Evolutionary conservation across 2,888 invertebrate species (phyloP).

Genomic region (Augochlorella aurata): DNA sequence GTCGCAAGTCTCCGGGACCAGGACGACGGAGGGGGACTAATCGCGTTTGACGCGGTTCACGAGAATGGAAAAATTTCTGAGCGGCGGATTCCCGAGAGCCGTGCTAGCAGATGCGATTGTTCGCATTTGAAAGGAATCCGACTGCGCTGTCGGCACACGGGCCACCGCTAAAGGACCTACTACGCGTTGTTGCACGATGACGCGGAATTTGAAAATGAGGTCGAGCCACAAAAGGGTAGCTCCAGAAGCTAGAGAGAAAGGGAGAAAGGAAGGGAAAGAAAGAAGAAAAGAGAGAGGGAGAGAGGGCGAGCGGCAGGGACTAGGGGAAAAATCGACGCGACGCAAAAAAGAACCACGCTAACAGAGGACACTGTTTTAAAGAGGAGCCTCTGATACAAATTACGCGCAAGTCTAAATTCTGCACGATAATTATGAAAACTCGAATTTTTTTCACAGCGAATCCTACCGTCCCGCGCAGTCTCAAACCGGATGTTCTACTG

Average conservation of each 20-base stretch:
- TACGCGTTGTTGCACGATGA: conserved; percentile 42
- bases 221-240: conserved; percentile 16
- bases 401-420: neutral
- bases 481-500: neutral
- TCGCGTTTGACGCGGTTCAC: conserved; percentile 37
- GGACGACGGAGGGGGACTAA: neutral
- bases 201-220: conserved; percentile 39
- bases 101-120: conserved; percentile 26
- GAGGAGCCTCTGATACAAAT: conserved; percentile 10
- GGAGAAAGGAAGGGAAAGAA: neutral
- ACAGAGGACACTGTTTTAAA: conserved; percentile 18
- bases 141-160: conserved; percentile 8
- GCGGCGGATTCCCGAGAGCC: neutral
- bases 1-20: neutral
- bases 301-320: neutral
- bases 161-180: conserved; percentile 26
- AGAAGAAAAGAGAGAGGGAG: neutral
- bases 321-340: neutral
- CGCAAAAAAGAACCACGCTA: neutral
- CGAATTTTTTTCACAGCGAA: conserved; percentile 4
- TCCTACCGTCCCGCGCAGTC: neutral
- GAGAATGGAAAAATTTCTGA: conserved; percentile 34
- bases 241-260: neutral
- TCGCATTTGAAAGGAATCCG: conserved; percentile 30
- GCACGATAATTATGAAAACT: neutral